Base-by-base conservation (phyloP, 2,797 vertebrate species). In the Meriones psammophilus region DNA sequence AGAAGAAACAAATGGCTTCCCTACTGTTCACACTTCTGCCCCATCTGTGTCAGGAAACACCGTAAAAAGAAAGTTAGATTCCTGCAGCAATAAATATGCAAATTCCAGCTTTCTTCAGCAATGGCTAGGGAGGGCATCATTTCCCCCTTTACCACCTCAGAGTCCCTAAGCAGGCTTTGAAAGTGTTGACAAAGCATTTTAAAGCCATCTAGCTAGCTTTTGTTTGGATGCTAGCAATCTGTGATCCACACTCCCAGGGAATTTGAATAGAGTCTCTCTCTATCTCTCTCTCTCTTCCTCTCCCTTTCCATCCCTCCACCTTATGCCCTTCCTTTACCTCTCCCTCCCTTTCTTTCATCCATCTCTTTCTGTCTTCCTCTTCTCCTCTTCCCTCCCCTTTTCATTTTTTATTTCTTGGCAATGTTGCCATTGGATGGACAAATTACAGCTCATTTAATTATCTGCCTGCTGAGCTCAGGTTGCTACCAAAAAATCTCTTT, bases 11-110 rank as follows among this genome's bases (percentile, higher is more conserved):
- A 92, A 95, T 91, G 76, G 97, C 86, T 64, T 93, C 77, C 97
- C 97, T 58, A 87, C 97, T 83, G 97, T 73, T 97, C 62, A 56
- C 39, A 26, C 95, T 94, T 95, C 95, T 97, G 96, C 68, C 96
- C 91, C 64, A 89, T 89, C 96, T 97, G 94, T 94, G 96, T 94
- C 96, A 95, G 94, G 92, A 81, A 95, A 89, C 26, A 54, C 87
- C 46, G 42, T 96, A 85, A 95, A 94, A 92, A 91, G 95, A 91
- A 68, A 94, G 90, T 66, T 42, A 94, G 85, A 77, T 84, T 95
- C 89, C 94, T 58, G 46, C 10, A 33, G 88, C 77, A 94, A 89
- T 97, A 95, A 96, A 97, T 94, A 96, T 97, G 95, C 94, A 97
- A 97, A 97, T 95, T 56, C 6, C 33, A 88, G 36, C 83, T 94